phyloP scores from a whole-genome alignment of 2,113 vertebrate genomes.

The Anhinga rufa region DNA sequence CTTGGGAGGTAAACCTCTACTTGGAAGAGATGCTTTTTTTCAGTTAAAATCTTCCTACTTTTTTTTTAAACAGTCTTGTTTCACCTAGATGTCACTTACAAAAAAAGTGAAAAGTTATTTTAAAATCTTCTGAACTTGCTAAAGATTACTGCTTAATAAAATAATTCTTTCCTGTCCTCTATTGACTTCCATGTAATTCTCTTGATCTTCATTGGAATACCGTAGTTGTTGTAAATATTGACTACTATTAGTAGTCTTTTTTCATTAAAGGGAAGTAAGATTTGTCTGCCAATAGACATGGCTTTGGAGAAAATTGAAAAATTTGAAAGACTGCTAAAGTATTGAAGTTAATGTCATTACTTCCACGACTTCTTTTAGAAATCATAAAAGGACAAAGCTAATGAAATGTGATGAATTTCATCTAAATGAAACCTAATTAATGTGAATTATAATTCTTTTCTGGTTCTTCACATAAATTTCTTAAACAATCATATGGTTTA shows the following conservation, averaged over 20 bases:
- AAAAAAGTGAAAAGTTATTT: not conserved
- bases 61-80: not conserved
- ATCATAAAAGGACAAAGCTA: not conserved
- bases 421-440: not conserved
- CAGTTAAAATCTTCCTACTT: not conserved
- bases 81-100: not conserved
- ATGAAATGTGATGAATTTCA: not conserved
- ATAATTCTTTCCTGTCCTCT: not conserved
- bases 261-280: not conserved
- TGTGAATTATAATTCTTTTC: not conserved
- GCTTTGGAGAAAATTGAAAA: not conserved
- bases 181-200: not conserved
- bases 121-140: not conserved
- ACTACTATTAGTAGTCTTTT: not conserved
- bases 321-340: not conserved
- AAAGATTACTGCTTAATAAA: not conserved
- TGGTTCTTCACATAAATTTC: not conserved
- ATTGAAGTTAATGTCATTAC: not conserved
- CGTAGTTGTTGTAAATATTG: not conserved
- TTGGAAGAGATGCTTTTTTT: not conserved
- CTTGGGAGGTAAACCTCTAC: not conserved
- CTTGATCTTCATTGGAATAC: not conserved
- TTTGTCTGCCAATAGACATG: not conserved
- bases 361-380: not conserved
- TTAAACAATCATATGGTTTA: not conserved